phyloP scores from a whole-genome alignment of 2,113 vertebrate species.

The Salvelinus alpinus region DNA sequence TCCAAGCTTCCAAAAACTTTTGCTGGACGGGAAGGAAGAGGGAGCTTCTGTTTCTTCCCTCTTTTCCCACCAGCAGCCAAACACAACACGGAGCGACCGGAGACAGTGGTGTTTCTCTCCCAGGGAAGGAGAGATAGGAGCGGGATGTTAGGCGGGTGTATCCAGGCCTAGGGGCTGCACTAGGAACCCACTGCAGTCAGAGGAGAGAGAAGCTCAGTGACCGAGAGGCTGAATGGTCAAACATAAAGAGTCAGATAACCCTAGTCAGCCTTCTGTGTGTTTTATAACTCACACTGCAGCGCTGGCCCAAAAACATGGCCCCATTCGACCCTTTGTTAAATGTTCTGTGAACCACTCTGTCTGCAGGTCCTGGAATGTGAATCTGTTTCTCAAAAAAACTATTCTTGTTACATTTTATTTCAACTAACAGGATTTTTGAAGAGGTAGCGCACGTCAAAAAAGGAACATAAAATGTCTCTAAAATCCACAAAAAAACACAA shows the following conservation, averaged over 20 bases:
- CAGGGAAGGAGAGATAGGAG: slow-evolving; percentile 9
- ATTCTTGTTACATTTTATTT: not conserved
- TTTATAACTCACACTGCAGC: not conserved
- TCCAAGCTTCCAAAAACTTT: too few species aligned
- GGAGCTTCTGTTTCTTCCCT: not conserved
- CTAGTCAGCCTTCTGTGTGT: slow-evolving; percentile 1
- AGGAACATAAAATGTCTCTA: not conserved
- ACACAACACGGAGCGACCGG: slow-evolving; percentile 17
- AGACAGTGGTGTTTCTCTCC: not conserved
- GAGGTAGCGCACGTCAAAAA: not conserved
- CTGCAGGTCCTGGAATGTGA: not conserved
- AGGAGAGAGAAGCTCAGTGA: not conserved
- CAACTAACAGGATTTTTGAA: not conserved
- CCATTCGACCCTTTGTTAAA: not conserved
- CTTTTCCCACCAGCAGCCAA: slow-evolving; percentile 17
- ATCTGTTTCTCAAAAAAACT: not conserved
- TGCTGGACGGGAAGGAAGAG: too few species aligned
- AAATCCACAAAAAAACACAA: not conserved
- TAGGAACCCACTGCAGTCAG: slow-evolving; percentile 6
- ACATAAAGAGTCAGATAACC: not conserved
- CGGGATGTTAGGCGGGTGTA: slow-evolving; percentile 13
- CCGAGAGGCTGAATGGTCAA: not conserved
- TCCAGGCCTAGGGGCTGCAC: slow-evolving; percentile 40
- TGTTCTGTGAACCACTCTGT: not conserved
- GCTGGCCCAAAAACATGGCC: not conserved